Evolutionary conservation across 2,888 invertebrate species (phyloP).

Genomic region (Sialis lutaria): DNA sequence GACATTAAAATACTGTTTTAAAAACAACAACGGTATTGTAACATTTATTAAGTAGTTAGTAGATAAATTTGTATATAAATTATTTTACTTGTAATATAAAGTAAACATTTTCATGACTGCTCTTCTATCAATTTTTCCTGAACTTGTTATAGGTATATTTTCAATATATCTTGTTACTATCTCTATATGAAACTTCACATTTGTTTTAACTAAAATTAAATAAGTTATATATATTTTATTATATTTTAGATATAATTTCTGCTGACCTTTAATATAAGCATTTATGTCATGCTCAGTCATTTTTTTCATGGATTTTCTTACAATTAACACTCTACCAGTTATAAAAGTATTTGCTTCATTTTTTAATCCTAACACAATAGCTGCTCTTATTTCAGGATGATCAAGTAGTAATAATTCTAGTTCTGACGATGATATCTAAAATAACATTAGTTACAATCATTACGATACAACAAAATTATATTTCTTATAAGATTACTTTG

Average conservation of each 20-base stretch:
- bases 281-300: background rate
- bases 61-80: too few relatives aligned
- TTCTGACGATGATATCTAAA: background rate
- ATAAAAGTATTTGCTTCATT: background rate
- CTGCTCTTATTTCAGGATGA: constrained; percentile 4
- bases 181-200: background rate
- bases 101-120: background rate
- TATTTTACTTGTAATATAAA: too few relatives aligned
- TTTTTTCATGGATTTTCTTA: background rate
- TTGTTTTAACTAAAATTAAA: constrained; percentile 1
- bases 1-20: too few relatives aligned
- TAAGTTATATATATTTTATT: background rate
- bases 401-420: background rate
- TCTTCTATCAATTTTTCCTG: constrained; percentile 3
- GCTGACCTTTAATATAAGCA: background rate
- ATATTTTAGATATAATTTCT: background rate
- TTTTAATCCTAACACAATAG: background rate
- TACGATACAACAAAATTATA: too few relatives aligned
- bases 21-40: too few relatives aligned
- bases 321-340: background rate
- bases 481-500: too few relatives aligned
- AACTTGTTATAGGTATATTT: constrained; percentile 1
- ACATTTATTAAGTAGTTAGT: too few relatives aligned
- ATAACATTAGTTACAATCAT: background rate
- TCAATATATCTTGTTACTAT: constrained; percentile 1